Base-by-base conservation (phyloP, 2,888 invertebrate genomes). In the Cephus nigrinus region DNA sequence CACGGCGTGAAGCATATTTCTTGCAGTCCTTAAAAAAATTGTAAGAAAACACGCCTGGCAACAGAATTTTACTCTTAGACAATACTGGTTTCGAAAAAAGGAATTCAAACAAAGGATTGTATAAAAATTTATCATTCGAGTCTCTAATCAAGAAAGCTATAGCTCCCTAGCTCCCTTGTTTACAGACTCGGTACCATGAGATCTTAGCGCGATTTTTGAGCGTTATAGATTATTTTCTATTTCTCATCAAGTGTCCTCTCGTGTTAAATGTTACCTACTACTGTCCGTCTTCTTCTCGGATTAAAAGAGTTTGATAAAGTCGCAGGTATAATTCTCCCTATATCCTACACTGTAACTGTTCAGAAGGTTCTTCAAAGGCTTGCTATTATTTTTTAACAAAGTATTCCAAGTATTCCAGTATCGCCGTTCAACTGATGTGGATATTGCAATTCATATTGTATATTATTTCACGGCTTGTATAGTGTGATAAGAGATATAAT, bases 81-180 rank as follows among this genome's bases (percentile, higher is more conserved):
- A 55, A 32, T 33, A 71, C 71, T 71, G 31, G 31, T 32, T 71
- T 31, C 31, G 32, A 31, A 31, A 11, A 68, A 55, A 75, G 31
- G 32, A 33, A 73, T 73, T 69, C 23, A 15, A 35, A 36, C 31
- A 71, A 40, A 72, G 76, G 73, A 33, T 32, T 69, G 34, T 72
- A 69, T 73, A 33, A 72, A 77, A 55, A n/a, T 73, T 55, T 73
- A 23, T 55, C 30, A 11, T 68, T 71, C 75, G 83, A 84, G 84
- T 85, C 81, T 84, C 83, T 84, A 79, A 75, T 34, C 69, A 73
- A 81, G 79, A 78, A 79, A 78, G 79, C 82, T 77, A 79, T 68
- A 82, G 81, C 82, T 84, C 82, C 83, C 81, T 35, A 75, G 80
- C 81, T 77, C 73, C 77, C 78, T 81, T 80, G 34, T 75, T 81